Conservation (phyloP, 1,140 invertebrate species). For the Cydia fagiglandana region DNA sequence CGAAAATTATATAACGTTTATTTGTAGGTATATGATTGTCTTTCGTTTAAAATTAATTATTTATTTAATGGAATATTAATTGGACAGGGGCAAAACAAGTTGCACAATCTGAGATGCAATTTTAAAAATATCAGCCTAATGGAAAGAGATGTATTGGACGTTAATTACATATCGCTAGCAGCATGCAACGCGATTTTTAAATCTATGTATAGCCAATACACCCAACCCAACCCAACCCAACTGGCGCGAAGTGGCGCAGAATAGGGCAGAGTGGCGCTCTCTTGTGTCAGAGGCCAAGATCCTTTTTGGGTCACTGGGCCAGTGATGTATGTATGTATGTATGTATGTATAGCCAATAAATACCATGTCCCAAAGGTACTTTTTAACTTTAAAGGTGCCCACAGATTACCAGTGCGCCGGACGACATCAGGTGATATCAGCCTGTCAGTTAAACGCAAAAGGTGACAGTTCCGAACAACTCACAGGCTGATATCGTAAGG, state of each 20-base stretch:
- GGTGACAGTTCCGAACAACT: no score
- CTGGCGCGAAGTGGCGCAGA: no score
- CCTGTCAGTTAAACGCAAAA: no score
- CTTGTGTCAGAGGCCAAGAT: no score
- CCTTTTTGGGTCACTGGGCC: no score
- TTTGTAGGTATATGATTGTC: not conserved
- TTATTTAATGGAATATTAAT: slow-evolving; percentile 1
- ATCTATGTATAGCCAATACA: not conserved
- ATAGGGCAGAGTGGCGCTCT: no score
- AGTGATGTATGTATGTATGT: not conserved
- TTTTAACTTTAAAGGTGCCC: no score
- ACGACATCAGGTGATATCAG: no score
- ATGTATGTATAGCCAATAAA: not conserved
- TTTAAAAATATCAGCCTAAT: slow-evolving; percentile 2
- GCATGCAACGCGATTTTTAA: not conserved
- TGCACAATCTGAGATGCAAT: not conserved
- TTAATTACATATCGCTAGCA: not conserved
- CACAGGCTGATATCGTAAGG: no score
- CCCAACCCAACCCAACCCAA: no score
- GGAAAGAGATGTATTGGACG: not conserved
- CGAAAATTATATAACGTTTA: not conserved
- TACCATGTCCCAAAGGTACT: no score
- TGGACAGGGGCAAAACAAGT: not conserved
- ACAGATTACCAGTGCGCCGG: no score
- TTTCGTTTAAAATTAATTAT: not conserved